A percentile compares a stretch with the other conserved stretches of the same genome.
These are phyloP conservation scores for Lagorchestes hirsutus DNA, from an alignment of 2,797 vertebrate species.

Conservation along the genomic window DNA sequence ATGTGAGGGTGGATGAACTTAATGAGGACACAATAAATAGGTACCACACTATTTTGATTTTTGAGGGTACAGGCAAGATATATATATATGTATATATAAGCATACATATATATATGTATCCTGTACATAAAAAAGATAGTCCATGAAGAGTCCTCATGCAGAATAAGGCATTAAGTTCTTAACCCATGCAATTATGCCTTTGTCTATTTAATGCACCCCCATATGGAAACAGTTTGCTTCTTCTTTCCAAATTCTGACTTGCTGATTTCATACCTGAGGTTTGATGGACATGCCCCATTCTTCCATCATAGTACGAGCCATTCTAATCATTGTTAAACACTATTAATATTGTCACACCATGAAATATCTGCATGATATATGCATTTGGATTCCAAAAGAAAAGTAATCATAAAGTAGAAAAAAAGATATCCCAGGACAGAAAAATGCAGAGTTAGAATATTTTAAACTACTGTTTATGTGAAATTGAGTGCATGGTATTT, in stretches of 20 bases:
- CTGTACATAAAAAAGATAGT: neutral
- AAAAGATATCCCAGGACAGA: slow-evolving; percentile 58
- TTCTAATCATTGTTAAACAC: slow-evolving; percentile 35
- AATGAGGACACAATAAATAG: slow-evolving; percentile 48
- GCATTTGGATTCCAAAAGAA: neutral
- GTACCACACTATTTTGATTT: slow-evolving; percentile 58
- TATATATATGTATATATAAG: too few relatives aligned
- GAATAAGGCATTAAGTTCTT: slow-evolving; percentile 45
- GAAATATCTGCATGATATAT: neutral
- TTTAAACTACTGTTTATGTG: slow-evolving; percentile 65
- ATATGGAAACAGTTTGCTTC: slow-evolving; percentile 33
- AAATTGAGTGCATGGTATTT: slow-evolving; percentile 66
- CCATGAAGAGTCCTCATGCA: slow-evolving; percentile 1
- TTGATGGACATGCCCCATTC: slow-evolving; percentile 35
- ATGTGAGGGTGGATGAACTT: slow-evolving; percentile 78
- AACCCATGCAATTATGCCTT: slow-evolving; percentile 56
- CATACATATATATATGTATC: too few relatives aligned
- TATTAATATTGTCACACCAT: slow-evolving; percentile 29
- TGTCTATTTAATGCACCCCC: slow-evolving; percentile 29
- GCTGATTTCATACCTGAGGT: slow-evolving; percentile 41
- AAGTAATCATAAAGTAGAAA: neutral
- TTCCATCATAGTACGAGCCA: slow-evolving; percentile 46
- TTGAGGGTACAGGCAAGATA: slow-evolving; percentile 21
- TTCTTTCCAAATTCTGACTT: slow-evolving; percentile 50
- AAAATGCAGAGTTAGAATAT: slow-evolving; percentile 76